These are phyloP conservation scores for Rhinichthys klamathensis DNA, from an alignment of 2,113 vertebrate species.

Conservation along the genomic window DNA sequence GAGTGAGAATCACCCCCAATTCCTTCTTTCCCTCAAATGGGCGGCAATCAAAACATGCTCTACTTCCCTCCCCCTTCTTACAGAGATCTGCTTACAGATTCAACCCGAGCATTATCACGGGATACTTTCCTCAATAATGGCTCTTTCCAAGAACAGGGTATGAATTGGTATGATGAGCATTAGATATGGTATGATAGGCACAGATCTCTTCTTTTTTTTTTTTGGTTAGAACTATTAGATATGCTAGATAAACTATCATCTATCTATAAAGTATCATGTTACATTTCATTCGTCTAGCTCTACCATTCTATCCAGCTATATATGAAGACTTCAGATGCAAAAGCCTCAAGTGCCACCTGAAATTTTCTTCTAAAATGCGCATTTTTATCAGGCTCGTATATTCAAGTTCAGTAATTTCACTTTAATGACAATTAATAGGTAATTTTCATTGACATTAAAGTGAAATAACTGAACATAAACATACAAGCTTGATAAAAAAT, in stretches of 20 bases:
- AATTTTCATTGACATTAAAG: no score
- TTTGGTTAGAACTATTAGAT: background rate
- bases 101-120: conserved; percentile 55
- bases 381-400: no score
- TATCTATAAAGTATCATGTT: background rate
- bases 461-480: no score
- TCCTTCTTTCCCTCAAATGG: background rate
- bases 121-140: conserved; percentile 62
- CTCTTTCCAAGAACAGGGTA: conserved; percentile 30
- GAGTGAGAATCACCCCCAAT: conserved; percentile 57
- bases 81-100: conserved; percentile 59
- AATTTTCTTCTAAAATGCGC: no score
- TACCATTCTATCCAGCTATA: background rate
- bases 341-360: no score
- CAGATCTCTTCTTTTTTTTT: no score
- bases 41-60: conserved; percentile 63
- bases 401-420: no score
- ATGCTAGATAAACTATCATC: background rate
- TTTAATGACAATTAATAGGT: no score
- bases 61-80: background rate
- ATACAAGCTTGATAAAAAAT: no score
- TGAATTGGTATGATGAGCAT: background rate
- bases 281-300: background rate
- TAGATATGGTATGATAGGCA: no score
- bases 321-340: no score